Evolutionary conservation across 1,140 invertebrate species (phyloP).

Genomic region (Drosophila carrolli): DNA sequence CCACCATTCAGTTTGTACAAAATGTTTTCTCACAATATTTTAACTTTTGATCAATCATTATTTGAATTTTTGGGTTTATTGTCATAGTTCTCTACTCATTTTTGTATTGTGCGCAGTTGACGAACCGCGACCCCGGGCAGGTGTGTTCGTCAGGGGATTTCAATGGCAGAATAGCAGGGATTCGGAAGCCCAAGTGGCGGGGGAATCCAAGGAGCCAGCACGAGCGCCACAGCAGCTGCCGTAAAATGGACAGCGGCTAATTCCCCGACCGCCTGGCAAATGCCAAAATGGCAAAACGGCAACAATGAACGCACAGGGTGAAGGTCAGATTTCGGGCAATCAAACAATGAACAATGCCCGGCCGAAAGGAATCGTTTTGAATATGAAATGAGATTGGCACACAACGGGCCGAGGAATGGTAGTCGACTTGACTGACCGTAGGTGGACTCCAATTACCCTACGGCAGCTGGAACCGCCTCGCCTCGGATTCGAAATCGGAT

Average conservation of each 20-base stretch:
- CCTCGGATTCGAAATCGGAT: conserved; percentile 13
- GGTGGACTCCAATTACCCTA: conserved; percentile 72
- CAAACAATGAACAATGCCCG: conserved; percentile 46
- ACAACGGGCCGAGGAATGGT: conserved; percentile 16
- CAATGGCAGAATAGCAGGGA: conserved; percentile 12
- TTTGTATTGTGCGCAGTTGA: not conserved
- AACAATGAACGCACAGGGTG: conserved; percentile 56
- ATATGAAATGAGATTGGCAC: conserved; percentile 63
- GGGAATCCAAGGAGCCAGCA: conserved; percentile 13
- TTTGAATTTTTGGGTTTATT: too few species aligned
- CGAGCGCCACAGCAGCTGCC: conserved; percentile 54
- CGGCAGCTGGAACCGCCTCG: conserved; percentile 51
- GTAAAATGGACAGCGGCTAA: conserved; percentile 55
- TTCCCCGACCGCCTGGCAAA: conserved; percentile 42
- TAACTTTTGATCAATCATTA: too few species aligned
- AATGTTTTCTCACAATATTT: too few species aligned
- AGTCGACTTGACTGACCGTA: conserved; percentile 51
- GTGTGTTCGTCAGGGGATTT: conserved; percentile 24
- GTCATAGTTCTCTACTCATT: too few species aligned
- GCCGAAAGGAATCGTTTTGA: conserved; percentile 54
- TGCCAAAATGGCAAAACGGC: conserved; percentile 29
- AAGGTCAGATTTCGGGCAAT: conserved; percentile 70
- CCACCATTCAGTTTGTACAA: too few species aligned
- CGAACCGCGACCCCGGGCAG: conserved; percentile 3
- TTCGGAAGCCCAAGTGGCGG: not conserved